Evolutionary conservation across 2,113 vertebrate genomes (phyloP).

Genomic region (Rousettus leschenaultii): DNA sequence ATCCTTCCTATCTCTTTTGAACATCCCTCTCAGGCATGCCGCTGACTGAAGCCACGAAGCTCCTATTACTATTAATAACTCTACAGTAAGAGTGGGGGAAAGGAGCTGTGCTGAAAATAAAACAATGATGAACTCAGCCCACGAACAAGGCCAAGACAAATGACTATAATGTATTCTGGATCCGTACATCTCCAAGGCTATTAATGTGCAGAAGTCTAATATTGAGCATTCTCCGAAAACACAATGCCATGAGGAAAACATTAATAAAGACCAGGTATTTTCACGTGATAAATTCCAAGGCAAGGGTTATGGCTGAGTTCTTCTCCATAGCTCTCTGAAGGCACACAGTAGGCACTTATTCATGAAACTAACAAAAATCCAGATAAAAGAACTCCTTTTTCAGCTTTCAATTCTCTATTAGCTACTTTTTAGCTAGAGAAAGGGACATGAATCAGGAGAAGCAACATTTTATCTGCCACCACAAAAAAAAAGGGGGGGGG

Average conservation of each 20-base stretch:
- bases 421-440: not conserved
- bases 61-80: conserved; percentile 64
- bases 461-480: not conserved
- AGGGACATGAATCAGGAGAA: not conserved
- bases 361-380: not conserved
- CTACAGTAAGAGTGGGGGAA: not conserved
- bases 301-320: not conserved
- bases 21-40: conserved; percentile 39
- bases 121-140: conserved; percentile 35
- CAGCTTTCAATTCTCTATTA: not conserved
- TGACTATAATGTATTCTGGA: conserved; percentile 29
- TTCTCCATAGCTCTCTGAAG: not conserved
- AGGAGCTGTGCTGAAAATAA: conserved; percentile 46
- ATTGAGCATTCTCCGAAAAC: conserved; percentile 3
- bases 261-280: conserved; percentile 28
- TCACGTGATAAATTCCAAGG: not conserved
- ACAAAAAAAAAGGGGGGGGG: not conserved
- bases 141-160: conserved; percentile 39
- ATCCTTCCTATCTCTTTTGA: conserved; percentile 49
- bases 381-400: not conserved
- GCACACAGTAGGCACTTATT: not conserved
- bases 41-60: conserved; percentile 43
- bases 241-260: conserved; percentile 14
- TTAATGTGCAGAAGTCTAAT: conserved; percentile 20
- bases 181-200: not conserved